phyloP scores from a whole-genome alignment of 2,888 invertebrate species.

The Thecocarcelia acutangulata region DNA sequence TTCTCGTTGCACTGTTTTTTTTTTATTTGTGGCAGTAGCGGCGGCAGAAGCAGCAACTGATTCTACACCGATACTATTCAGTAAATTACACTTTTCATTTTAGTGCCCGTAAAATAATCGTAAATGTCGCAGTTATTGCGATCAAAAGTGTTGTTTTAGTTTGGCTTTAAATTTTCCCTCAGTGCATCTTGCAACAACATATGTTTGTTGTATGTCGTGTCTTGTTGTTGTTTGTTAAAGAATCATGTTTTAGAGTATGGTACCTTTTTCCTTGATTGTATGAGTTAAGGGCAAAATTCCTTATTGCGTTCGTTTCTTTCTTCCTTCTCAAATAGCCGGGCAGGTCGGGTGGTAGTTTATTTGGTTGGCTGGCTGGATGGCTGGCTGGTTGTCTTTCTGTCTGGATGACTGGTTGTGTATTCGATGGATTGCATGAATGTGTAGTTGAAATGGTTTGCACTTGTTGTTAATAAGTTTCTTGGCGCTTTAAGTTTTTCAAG shows the following conservation, averaged over 20 bases:
- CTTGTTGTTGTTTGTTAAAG: conserved; percentile 69
- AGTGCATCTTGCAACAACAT: conserved; percentile 72
- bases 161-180: conserved; percentile 76
- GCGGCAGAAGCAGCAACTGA: conserved; percentile 60
- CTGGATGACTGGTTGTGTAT: conserved; percentile 44
- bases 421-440: conserved; percentile 51
- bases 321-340: conserved; percentile 26
- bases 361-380: conserved; percentile 29
- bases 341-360: conserved; percentile 41
- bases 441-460: conserved; percentile 55
- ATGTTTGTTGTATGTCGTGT: conserved; percentile 70
- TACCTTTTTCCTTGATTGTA: conserved; percentile 70
- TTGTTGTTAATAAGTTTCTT: conserved; percentile 66
- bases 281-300: conserved; percentile 74
- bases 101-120: conserved; percentile 82
- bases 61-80: conserved; percentile 74
- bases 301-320: conserved; percentile 71
- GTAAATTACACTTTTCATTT: conserved; percentile 82
- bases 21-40: conserved; percentile 16
- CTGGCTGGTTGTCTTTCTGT: conserved; percentile 13
- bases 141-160: conserved; percentile 80
- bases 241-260: conserved; percentile 33
- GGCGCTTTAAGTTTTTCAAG: conserved; percentile 60
- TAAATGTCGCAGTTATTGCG: conserved; percentile 82
- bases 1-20: conserved; percentile 25